A percentile compares a stretch with the other conserved stretches of the same genome.
phyloP scores from a whole-genome alignment of 2,797 vertebrate species.

The Cynodonichthys magdalenae region DNA sequence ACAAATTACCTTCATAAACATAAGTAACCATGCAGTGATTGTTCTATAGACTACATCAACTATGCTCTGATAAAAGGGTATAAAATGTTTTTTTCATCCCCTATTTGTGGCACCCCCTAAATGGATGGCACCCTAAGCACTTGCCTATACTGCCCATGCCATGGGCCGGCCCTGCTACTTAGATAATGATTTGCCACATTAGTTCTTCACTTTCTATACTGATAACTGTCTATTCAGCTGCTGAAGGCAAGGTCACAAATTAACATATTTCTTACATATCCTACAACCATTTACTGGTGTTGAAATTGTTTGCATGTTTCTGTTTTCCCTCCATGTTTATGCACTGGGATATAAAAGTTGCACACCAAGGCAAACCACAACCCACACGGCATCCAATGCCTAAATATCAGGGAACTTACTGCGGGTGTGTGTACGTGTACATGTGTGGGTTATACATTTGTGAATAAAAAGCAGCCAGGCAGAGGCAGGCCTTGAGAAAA shows the following conservation, averaged over 20 bases:
- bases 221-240: no score
- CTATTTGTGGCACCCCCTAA: no score
- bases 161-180: no score
- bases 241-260: not conserved
- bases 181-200: no score
- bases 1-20: no score
- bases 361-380: slow-evolving; percentile 48
- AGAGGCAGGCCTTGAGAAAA: slow-evolving; percentile 49
- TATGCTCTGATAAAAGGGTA: no score
- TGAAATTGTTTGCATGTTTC: not conserved
- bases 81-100: no score
- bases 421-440: slow-evolving; percentile 20
- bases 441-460: slow-evolving; percentile 40
- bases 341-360: slow-evolving; percentile 15
- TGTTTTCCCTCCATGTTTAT: not conserved
- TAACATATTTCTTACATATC: not conserved
- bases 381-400: slow-evolving; percentile 43
- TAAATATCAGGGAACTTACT: slow-evolving; percentile 68
- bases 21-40: no score
- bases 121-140: no score
- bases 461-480: slow-evolving; percentile 57
- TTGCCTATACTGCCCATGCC: no score
- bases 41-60: no score
- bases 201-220: no score
- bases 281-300: not conserved